These are phyloP conservation scores for Drosophila recens DNA, from an alignment of 2,888 invertebrate genomes.

Conservation along the genomic window DNA sequence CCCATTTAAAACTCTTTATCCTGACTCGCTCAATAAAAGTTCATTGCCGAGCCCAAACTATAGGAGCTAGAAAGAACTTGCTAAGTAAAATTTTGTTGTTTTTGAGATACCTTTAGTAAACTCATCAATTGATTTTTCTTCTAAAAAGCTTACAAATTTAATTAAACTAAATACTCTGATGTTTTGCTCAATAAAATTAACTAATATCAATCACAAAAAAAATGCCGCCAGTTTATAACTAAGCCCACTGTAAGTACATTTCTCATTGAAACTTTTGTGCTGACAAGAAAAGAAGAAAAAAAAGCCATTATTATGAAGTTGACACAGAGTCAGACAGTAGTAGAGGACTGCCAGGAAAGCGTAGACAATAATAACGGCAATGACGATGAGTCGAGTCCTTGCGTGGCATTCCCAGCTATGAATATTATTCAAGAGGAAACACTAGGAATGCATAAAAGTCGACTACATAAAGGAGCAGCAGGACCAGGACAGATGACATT, in stretches of 20 bases:
- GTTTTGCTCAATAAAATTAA: not conserved
- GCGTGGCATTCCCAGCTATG: slow-evolving; percentile 32
- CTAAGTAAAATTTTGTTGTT: no score
- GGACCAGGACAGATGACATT: slow-evolving; percentile 70
- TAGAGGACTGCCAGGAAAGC: slow-evolving; percentile 51
- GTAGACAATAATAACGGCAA: slow-evolving; percentile 69
- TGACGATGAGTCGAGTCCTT: slow-evolving; percentile 49
- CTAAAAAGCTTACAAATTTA: not conserved
- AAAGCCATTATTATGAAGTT: slow-evolving; percentile 78
- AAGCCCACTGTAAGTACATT: slow-evolving; percentile 54
- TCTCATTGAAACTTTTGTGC: slow-evolving; percentile 60
- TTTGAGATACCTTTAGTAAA: no score
- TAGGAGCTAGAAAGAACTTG: no score
- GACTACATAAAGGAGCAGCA: slow-evolving; percentile 73
- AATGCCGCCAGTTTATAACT: slow-evolving; percentile 1
- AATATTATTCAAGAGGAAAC: slow-evolving; percentile 65
- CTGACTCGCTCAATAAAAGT: no score
- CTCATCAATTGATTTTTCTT: no score
- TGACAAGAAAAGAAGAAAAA: slow-evolving; percentile 27
- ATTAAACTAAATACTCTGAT: not conserved
- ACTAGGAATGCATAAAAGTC: slow-evolving; percentile 77
- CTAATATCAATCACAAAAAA: not conserved
- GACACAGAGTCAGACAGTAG: slow-evolving; percentile 74
- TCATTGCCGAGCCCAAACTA: no score
- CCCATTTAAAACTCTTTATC: no score